Base-by-base conservation (phyloP, 2,888 invertebrate species). In the Leptogaster cylindrica region DNA sequence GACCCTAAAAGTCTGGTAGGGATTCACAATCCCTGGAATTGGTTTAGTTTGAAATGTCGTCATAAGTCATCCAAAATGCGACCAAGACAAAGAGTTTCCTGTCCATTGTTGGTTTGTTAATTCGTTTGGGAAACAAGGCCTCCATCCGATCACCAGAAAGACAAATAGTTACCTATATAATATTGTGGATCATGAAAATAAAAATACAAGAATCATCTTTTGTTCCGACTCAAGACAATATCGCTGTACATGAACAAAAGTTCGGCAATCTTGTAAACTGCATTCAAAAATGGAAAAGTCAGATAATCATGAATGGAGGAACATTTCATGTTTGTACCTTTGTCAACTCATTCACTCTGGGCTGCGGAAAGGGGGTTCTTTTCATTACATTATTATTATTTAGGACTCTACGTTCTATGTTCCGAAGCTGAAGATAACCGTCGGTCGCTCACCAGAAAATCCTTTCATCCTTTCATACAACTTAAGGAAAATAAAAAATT, bases 11-110 rank as follows among this genome's bases (percentile, higher is more conserved):
- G n/a, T n/a, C n/a, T n/a, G n/a, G n/a, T n/a, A 36, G 36, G 36
- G 36, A 36, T 36, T 36, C 36, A n/a, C n/a, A n/a, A n/a, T n/a
- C n/a, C n/a, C n/a, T n/a, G n/a, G n/a, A n/a, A n/a, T n/a, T n/a
- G n/a, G n/a, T n/a, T n/a, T n/a, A n/a, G n/a, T n/a, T 10, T 12
- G 36, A 36, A 36, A 10, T 36, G 36, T 36, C 36, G 36, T 36
- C 36, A 36, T 36, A 36, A 36, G 36, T 36, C 10, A 36, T 12
- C 36, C 10, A 14, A n/a, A 36, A 36, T 10, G 36, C 36, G 7
- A 36, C n/a, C 36, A 36, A 36, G 36, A 36, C 36, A 36, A 36
- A 36, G 14, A 14, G 36, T 36, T 36, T 36, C 36, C 36, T 36
- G 36, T 36, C 10, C 36, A 36, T 36, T 36, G 36, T 36, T 14